Evolutionary conservation across 2,888 invertebrate species (phyloP), one percentile per base, ranked within the genome.

Genomic region (Terebella lapidaria): DNA sequence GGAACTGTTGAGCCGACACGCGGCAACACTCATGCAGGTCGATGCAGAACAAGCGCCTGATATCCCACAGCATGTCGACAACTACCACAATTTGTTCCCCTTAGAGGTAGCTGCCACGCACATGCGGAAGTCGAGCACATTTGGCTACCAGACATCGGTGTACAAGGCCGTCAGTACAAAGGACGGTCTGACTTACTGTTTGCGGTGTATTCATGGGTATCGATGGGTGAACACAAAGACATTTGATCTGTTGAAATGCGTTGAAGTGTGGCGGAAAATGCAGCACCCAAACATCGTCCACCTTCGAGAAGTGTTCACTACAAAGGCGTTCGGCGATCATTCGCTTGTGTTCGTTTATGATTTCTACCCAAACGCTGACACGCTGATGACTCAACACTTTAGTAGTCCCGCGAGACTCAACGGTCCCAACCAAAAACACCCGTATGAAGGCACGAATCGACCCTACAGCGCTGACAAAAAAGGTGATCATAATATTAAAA

Each of bases 301-400:
- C 72, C 84, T 97, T 60, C 87, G 91, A 75, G 94, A 96, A 80
- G 90, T 92, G 70, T 94, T 96, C 83, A 90, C 92, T 42, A 95
- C 96, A 46, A 92, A 94, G 83, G 90, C 91, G 53, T 99, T 97
- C 82, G 92, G 92, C 72, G 97, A 97, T 84, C 77, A 76, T 64
- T 78, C 97, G 60, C 86, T 96, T 85, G 87, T 97, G 71, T 90
- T 97, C 82, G 93, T 95, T 58, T 97, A 95, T 82, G 94, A 95
- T 78, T 97, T 91, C 83, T 91, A 93, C 84, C 91, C 96, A 27
- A 89, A 89, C 58, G 90, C 93, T 59, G 90, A 90, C 77, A 95
- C 94, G 0, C 81, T 99, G 70, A 85, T 92, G 83, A 85, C 86
- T 70, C 89, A 91, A 76, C 94, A 92, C 83, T 90, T 96, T 78